These are phyloP conservation scores for Florisuga fusca DNA, from an alignment of 2,797 vertebrate genomes.

Conservation along the genomic window DNA sequence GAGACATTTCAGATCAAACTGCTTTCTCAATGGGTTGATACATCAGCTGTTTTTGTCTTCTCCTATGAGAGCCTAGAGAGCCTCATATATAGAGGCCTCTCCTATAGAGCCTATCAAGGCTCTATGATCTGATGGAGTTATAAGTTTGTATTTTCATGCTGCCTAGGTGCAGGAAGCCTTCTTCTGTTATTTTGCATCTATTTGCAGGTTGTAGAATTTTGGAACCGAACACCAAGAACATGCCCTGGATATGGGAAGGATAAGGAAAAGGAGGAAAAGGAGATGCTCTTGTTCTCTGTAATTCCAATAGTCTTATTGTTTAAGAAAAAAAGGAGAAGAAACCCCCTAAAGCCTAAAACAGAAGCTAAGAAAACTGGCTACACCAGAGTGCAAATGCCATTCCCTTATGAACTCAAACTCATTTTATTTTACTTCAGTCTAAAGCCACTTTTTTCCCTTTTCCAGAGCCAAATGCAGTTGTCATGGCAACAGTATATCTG, in stretches of 20 bases:
- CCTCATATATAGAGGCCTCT: no score
- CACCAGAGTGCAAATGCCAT: background rate
- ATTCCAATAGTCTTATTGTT: background rate
- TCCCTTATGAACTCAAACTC: background rate
- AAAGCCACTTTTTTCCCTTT: background rate
- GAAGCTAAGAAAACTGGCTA: background rate
- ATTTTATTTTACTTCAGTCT: background rate
- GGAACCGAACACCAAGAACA: accelerated
- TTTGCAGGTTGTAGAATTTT: background rate
- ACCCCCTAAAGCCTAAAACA: background rate
- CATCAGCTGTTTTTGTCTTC: background rate
- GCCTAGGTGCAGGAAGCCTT: background rate
- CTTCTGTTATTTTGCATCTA: background rate
- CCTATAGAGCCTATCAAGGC: no score
- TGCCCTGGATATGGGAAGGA: background rate
- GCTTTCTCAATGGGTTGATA: background rate
- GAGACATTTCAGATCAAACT: background rate
- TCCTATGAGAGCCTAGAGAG: no score
- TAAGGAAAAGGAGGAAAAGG: background rate
- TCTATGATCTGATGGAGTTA: background rate
- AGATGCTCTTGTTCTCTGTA: background rate
- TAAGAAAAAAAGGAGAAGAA: background rate
- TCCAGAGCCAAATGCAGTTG: background rate
- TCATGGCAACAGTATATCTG: background rate
- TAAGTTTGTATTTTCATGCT: background rate